These are phyloP conservation scores for Scaptomyza pallida DNA, from an alignment of 1,140 invertebrate genomes.

Conservation along the genomic window DNA sequence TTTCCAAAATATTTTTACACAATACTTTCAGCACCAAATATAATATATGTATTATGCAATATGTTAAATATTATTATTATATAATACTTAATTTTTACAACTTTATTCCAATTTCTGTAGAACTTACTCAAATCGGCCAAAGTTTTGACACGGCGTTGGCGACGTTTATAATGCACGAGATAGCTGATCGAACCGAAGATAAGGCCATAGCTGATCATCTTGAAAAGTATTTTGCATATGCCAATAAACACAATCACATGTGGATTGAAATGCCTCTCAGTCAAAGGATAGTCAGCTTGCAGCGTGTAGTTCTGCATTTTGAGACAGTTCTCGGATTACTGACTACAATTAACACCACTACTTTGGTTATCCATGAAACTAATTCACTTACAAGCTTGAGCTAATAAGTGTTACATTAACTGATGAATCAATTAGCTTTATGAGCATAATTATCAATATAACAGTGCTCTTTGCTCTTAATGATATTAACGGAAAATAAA, in stretches of 20 bases:
- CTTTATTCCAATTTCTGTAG: background rate
- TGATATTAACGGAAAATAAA: too few relatives aligned
- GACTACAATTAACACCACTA: background rate
- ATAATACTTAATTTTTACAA: too few relatives aligned
- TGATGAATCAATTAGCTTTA: too few relatives aligned
- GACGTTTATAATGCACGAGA: slow-evolving; percentile 15
- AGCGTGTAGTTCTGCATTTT: slow-evolving; percentile 27
- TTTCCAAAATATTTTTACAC: background rate
- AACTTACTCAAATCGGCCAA: slow-evolving; percentile 23
- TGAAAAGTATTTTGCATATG: slow-evolving; percentile 5
- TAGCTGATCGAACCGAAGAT: slow-evolving; percentile 8
- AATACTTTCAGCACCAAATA: too few relatives aligned
- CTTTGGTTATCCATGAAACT: background rate
- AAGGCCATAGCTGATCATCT: slow-evolving; percentile 9
- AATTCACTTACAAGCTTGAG: too few relatives aligned
- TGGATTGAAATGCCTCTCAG: background rate
- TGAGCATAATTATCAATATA: too few relatives aligned
- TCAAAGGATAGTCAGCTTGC: background rate
- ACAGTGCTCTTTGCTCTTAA: too few relatives aligned
- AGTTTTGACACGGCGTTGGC: slow-evolving; percentile 19
- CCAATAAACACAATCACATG: background rate
- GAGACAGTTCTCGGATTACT: background rate
- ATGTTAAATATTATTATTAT: too few relatives aligned
- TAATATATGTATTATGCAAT: too few relatives aligned
- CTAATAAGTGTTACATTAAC: too few relatives aligned